These are phyloP conservation scores for Anneissia japonica DNA, from an alignment of 35 echinoderm and acorn worm species.

Conservation along the genomic window DNA sequence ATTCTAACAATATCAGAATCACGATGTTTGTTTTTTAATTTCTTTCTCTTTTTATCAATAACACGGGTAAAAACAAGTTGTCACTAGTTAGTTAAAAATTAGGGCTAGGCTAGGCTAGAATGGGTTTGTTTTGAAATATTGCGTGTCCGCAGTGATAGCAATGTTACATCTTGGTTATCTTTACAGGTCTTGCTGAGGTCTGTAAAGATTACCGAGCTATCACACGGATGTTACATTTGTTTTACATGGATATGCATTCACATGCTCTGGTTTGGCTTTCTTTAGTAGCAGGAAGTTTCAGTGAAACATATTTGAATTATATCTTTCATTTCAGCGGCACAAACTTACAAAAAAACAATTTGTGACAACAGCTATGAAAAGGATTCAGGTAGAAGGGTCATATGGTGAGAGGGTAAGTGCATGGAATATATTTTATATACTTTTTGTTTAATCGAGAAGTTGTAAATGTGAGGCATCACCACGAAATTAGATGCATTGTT, in stretches of 20 bases:
- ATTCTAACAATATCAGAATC: too few species aligned
- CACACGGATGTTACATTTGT: background rate
- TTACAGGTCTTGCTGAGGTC: background rate
- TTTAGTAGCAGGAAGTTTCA: background rate
- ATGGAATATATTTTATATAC: too few species aligned
- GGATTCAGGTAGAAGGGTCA: constrained; percentile 65
- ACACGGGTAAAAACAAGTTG: too few species aligned
- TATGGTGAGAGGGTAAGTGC: constrained; percentile 80
- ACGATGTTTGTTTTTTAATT: too few species aligned
- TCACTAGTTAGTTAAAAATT: too few species aligned
- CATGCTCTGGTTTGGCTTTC: background rate
- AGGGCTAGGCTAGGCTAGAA: too few species aligned
- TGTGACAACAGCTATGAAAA: constrained; percentile 75
- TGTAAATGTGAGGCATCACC: too few species aligned
- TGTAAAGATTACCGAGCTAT: background rate
- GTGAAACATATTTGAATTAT: background rate
- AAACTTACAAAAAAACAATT: constrained; percentile 83
- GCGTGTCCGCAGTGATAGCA: too few species aligned
- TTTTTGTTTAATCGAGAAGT: too few species aligned
- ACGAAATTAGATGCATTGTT: too few species aligned
- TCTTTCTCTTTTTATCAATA: too few species aligned
- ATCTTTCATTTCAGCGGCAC: constrained; percentile 61
- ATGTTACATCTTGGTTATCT: background rate
- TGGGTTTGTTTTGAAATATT: too few species aligned
- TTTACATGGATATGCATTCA: background rate